A percentile compares a stretch with the other conserved stretches of the same genome.
Evolutionary conservation across 2,113 vertebrate genomes (phyloP).

Genomic region (Onychostruthus taczanowskii): DNA sequence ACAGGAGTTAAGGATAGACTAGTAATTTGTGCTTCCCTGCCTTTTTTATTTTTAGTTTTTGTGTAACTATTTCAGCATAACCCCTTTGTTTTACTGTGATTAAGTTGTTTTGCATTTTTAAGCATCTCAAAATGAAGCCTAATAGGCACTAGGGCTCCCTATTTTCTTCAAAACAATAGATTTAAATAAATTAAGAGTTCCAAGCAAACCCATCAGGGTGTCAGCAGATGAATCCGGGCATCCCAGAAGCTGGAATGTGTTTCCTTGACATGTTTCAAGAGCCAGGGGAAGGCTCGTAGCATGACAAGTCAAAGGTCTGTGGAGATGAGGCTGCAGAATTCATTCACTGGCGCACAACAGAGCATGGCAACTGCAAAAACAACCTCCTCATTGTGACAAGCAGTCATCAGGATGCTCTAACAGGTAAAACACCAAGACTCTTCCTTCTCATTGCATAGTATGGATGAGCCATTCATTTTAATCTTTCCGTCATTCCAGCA

Average conservation of each 20-base stretch:
- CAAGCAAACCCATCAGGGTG: background rate
- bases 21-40: background rate
- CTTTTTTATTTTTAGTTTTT: background rate
- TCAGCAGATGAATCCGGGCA: background rate
- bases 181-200: background rate
- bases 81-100: background rate
- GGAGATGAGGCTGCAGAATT: background rate
- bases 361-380: background rate
- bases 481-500: background rate
- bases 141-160: background rate
- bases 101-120: background rate
- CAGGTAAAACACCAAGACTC: background rate
- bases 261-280: background rate
- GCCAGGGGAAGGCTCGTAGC: background rate
- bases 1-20: background rate
- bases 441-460: background rate
- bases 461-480: background rate
- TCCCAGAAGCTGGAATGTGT: background rate
- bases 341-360: background rate
- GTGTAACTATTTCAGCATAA: background rate
- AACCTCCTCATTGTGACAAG: background rate
- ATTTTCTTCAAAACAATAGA: conserved; percentile 6
- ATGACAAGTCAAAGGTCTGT: background rate
- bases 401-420: background rate
- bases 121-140: background rate